Conservation (phyloP, 2,888 invertebrate genomes). For the Dendrolimus pini region DNA sequence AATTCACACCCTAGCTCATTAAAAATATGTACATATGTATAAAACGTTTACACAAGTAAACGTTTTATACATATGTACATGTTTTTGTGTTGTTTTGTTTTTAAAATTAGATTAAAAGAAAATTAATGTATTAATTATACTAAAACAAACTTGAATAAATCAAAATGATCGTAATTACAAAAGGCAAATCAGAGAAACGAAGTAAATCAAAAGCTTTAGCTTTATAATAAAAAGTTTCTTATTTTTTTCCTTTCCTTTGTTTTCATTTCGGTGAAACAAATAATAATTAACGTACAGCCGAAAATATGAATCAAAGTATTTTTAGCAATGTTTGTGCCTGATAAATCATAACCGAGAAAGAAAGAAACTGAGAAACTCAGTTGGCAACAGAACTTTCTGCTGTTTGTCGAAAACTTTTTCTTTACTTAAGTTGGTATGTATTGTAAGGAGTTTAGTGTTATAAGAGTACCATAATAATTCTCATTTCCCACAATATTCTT, state of each 20-base stretch:
- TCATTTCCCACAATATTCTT: too few species aligned
- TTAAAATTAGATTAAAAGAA: too few species aligned
- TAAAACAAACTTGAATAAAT: neutral
- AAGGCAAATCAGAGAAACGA: neutral
- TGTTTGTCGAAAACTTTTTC: neutral
- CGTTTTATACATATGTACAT: too few species aligned
- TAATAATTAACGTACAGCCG: constrained; percentile 9
- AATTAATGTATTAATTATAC: too few species aligned
- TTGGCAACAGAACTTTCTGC: neutral
- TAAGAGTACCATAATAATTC: too few species aligned
- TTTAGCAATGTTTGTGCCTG: neutral
- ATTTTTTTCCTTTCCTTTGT: constrained; percentile 6
- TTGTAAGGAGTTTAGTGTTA: too few species aligned
- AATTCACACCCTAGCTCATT: too few species aligned
- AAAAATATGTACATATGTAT: too few species aligned
- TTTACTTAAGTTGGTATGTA: neutral
- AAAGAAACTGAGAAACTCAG: neutral
- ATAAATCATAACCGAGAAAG: neutral
- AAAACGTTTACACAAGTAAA: too few species aligned
- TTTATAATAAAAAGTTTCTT: constrained; percentile 3
- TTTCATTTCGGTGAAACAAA: constrained; percentile 9
- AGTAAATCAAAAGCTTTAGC: neutral
- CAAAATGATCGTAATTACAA: neutral
- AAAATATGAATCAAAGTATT: constrained; percentile 2
- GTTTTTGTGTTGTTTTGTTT: too few species aligned